These are phyloP conservation scores for Scalopus aquaticus DNA, from an alignment of 2,113 vertebrate species.

Conservation along the genomic window DNA sequence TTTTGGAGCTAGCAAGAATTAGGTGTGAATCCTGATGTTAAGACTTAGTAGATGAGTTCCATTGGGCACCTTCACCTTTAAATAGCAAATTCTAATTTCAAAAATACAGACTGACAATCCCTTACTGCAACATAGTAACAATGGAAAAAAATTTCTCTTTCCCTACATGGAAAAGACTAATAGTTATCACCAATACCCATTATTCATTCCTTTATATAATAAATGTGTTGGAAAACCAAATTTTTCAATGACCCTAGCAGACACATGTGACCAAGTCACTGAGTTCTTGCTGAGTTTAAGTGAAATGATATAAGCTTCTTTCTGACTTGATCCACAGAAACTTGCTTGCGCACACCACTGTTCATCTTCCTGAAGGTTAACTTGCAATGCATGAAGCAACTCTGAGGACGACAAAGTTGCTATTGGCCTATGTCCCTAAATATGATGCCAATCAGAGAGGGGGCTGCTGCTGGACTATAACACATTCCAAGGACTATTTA, in stretches of 20 bases:
- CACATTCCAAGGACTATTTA: not conserved
- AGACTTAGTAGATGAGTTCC: not conserved
- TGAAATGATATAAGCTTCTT: not conserved
- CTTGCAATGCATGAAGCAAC: not conserved
- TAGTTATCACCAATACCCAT: not conserved
- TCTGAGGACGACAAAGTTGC: not conserved
- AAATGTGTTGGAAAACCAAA: not conserved
- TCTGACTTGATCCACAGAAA: not conserved
- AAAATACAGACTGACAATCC: not conserved
- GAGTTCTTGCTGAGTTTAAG: not conserved
- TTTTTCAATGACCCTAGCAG: not conserved
- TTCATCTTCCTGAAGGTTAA: not conserved
- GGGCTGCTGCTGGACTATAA: not conserved
- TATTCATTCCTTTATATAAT: not conserved
- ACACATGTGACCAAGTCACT: not conserved
- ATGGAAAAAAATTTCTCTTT: not conserved
- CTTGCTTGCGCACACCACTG: not conserved
- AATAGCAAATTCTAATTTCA: slow-evolving; percentile 9
- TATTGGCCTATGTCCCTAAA: not conserved
- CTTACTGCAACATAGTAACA: not conserved
- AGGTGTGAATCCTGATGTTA: not conserved
- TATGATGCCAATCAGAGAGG: not conserved
- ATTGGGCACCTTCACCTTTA: not conserved
- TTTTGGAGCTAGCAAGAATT: not conserved
- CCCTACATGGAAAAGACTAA: not conserved